Percentiles rank a stretch among this genome's conserved stretches.
These are phyloP conservation scores for Labeo calbasu DNA, from an alignment of 2,797 vertebrate species.

Conservation along the genomic window DNA sequence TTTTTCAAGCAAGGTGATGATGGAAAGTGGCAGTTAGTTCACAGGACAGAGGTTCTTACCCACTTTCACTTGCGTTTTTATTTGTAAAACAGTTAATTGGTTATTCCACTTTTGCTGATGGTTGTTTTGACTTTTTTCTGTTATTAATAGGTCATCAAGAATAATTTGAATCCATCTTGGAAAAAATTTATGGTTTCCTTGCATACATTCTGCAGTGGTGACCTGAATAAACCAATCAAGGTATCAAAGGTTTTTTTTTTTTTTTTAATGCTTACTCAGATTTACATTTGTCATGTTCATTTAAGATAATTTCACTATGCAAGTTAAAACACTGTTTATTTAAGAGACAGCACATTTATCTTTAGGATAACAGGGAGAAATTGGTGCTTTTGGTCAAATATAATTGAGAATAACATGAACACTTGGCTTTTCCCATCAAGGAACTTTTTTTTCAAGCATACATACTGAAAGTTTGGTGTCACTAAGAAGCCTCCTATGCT, in stretches of 20 bases:
- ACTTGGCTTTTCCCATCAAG: background rate
- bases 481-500: background rate
- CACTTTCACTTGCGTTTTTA: background rate
- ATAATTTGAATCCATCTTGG: conserved; percentile 91
- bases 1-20: conserved; percentile 84
- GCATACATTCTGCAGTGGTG: conserved; percentile 87
- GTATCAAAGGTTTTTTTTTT: conserved; percentile 66
- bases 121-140: background rate
- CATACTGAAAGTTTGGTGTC: background rate
- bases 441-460: background rate
- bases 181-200: conserved; percentile 86
- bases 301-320: background rate
- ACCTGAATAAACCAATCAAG: conserved; percentile 86
- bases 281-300: background rate
- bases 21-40: conserved; percentile 86
- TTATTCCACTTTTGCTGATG: background rate
- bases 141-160: conserved; percentile 87
- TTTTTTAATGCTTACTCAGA: background rate
- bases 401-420: background rate
- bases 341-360: background rate
- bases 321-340: background rate
- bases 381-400: background rate
- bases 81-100: background rate
- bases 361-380: no score
- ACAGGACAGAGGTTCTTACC: conserved; percentile 88